phyloP scores from a whole-genome alignment of 92 coral and sea anemone species.

The Muricea muricata region DNA sequence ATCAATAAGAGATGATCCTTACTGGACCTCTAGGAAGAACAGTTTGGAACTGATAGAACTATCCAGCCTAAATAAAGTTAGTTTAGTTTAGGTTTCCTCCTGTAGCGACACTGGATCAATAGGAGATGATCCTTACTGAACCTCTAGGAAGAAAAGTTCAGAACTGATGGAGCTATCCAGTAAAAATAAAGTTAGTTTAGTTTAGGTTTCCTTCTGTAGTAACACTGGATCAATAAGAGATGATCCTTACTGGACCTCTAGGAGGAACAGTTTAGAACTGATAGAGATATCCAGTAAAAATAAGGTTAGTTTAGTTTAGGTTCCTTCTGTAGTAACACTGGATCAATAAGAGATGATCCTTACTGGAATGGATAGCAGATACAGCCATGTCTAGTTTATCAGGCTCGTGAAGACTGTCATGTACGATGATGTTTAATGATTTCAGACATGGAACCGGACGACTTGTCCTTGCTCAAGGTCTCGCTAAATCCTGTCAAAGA shows the following conservation, averaged over 20 bases:
- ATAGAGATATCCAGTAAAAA: too few species aligned
- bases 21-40: too few species aligned
- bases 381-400: too few species aligned
- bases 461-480: conserved; percentile 78
- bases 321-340: neutral
- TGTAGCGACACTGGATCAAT: neutral
- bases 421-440: neutral
- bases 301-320: neutral
- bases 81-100: neutral
- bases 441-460: conserved; percentile 86
- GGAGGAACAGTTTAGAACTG: neutral
- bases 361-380: too few species aligned
- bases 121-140: too few species aligned
- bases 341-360: neutral
- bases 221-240: too few species aligned
- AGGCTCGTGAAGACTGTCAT: too few species aligned
- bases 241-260: neutral
- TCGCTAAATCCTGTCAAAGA: conserved; percentile 79
- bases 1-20: too few species aligned
- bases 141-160: too few species aligned
- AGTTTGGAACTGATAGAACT: neutral
- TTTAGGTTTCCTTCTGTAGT: too few species aligned
- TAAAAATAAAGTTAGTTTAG: too few species aligned
- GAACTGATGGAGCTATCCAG: too few species aligned
- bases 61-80: neutral